phyloP scores from a whole-genome alignment of 92 coral and sea anemone species.

The Epizoanthus illoricatus region DNA sequence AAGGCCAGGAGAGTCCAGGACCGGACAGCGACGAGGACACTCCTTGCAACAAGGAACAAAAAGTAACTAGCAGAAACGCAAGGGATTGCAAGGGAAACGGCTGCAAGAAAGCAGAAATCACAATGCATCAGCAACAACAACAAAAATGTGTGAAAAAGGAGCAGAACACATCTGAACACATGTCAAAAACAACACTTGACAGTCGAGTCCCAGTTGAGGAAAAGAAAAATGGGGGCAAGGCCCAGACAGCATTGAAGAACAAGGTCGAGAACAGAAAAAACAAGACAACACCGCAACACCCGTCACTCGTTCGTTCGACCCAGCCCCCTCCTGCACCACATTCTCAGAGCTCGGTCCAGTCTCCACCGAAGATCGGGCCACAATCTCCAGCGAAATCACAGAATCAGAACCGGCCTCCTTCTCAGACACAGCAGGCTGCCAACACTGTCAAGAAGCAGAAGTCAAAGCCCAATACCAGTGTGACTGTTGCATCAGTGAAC shows the following conservation, averaged over 20 bases:
- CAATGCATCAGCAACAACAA: background rate
- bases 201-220: slow-evolving; percentile 6
- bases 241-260: background rate
- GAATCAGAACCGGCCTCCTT: slow-evolving; percentile 22
- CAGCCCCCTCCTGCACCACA: background rate
- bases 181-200: background rate
- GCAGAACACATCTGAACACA: background rate
- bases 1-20: slow-evolving; percentile 23
- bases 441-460: slow-evolving; percentile 14
- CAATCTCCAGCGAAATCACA: slow-evolving; percentile 4
- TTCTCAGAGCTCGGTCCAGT: background rate
- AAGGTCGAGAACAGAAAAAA: slow-evolving; percentile 23
- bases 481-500: background rate
- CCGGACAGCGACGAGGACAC: slow-evolving; percentile 29
- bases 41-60: background rate
- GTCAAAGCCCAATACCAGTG: background rate
- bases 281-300: background rate
- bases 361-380: slow-evolving; percentile 4
- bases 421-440: slow-evolving; percentile 10
- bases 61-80: background rate
- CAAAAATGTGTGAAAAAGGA: background rate
- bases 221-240: background rate
- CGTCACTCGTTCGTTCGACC: background rate
- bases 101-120: background rate
- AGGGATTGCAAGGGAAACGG: background rate